A percentile compares a stretch with the other conserved stretches of the same genome.
phyloP scores from a whole-genome alignment of 2,797 vertebrate genomes.

The Aselliscus stoliczkanus region DNA sequence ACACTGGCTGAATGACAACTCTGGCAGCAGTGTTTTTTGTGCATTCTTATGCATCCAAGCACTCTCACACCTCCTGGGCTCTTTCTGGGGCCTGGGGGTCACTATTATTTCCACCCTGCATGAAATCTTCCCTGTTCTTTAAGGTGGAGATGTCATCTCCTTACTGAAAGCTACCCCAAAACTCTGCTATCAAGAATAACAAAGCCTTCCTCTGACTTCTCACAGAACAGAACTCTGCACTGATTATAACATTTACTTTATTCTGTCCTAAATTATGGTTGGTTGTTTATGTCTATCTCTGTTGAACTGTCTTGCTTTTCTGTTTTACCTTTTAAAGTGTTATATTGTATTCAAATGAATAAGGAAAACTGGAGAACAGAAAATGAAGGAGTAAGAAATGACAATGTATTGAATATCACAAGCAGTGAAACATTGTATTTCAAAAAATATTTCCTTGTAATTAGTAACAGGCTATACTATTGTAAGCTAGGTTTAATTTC shows the following conservation, averaged over 20 bases:
- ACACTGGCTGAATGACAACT: not conserved
- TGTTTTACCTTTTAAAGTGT: not conserved
- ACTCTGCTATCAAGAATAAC: not conserved
- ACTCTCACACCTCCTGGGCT: not conserved
- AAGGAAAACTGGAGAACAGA: not conserved
- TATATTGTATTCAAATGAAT: not conserved
- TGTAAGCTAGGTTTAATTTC: not conserved
- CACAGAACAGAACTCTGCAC: not conserved
- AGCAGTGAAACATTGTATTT: not conserved
- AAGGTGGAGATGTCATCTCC: not conserved
- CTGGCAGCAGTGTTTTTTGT: fast-evolving
- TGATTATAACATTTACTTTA: not conserved
- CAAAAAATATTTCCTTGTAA: constrained; percentile 20
- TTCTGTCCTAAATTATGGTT: not conserved
- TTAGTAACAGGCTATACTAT: not conserved
- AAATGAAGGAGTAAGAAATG: constrained; percentile 7
- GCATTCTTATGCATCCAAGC: not conserved
- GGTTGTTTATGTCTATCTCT: not conserved
- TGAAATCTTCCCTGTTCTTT: not conserved
- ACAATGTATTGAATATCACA: not conserved
- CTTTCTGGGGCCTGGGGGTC: not conserved
- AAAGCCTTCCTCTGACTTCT: not conserved
- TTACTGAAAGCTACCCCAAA: not conserved
- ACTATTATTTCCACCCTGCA: not conserved
- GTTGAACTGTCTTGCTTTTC: not conserved